Conservation (phyloP, 2,888 invertebrate species). For the Apocheima hispidaria region DNA sequence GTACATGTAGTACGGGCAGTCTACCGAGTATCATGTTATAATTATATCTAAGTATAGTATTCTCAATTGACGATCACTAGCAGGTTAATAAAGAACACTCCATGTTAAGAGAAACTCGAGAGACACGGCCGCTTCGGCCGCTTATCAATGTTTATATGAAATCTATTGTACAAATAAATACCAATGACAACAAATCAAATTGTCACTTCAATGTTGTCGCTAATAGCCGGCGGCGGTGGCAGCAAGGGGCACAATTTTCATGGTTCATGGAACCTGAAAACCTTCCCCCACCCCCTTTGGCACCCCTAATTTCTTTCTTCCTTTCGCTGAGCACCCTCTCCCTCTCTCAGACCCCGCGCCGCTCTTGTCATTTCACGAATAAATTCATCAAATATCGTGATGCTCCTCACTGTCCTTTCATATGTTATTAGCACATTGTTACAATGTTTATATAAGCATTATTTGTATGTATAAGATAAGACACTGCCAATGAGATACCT, state of each 20-base stretch:
- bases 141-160: too few species aligned
- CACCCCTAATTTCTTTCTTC: conserved; percentile 4
- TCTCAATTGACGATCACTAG: too few species aligned
- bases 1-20: too few species aligned
- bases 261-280: conserved; percentile 61
- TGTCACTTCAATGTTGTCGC: conserved; percentile 49
- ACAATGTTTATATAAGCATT: not conserved
- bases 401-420: conserved; percentile 1
- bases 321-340: not conserved
- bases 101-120: too few species aligned
- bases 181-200: conserved; percentile 45
- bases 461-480: too few species aligned
- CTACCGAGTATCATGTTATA: too few species aligned
- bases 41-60: too few species aligned
- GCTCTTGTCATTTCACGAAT: conserved; percentile 70
- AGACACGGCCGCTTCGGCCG: too few species aligned
- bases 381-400: conserved; percentile 62
- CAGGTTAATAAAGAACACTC: too few species aligned
- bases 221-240: conserved; percentile 24
- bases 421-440: conserved; percentile 3
- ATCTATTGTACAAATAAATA: too few species aligned
- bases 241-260: conserved; percentile 57
- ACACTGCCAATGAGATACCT: too few species aligned
- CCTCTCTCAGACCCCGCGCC: conserved; percentile 27
- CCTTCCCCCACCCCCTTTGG: conserved; percentile 14